Base-by-base conservation (phyloP, 2,113 vertebrate genomes). In the Lanius collurio region DNA sequence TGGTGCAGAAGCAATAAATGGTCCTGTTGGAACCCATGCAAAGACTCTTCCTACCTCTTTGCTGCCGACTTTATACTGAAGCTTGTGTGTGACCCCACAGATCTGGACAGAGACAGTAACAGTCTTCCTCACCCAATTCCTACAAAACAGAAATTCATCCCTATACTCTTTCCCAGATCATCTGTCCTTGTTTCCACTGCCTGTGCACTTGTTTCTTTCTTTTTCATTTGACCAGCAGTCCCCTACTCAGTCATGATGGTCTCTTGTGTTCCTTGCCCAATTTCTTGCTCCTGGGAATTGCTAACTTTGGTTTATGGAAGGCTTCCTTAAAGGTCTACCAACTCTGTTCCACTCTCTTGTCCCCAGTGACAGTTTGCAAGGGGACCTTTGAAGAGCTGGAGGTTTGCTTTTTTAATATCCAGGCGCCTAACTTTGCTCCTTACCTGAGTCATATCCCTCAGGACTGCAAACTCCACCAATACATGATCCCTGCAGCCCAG, bases 251-350 rank as follows among this genome's bases (percentile, higher is more conserved):
- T 11, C 39, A 16, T 52, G 33, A 19, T 20, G 11, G 10, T 81
- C 20, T 67, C 28, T 59, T 50, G 42, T 0, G 0, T 50, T 73
- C 59, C 31, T 57, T 52, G 33, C 7, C 33, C 1, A 0, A n/a
- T 30, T 59, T 59, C 37, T 59, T 52, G 13, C 33, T 74, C 12
- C 37, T 46, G 15, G 33, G 52, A 37, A 28, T 44, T n/a, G 6
- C 19, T 33, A 39, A 6, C 5, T 44, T 33, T 39, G 13, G 15
- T 52, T 7, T 46, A 3, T 24, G 27, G 19, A 59, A 59, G 13
- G 39, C 3, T 60, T 60, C 53, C 39, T 33, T 30, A 52, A 49
- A 44, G 4, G 7, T 39, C 37, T 46, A 20, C 37, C 39, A 89
- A 3, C 33, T 82, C 23, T n/a, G 39, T 67, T 46, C 15, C 10